phyloP scores from a whole-genome alignment of 2,888 invertebrate species.

The Pandemis corylana region DNA sequence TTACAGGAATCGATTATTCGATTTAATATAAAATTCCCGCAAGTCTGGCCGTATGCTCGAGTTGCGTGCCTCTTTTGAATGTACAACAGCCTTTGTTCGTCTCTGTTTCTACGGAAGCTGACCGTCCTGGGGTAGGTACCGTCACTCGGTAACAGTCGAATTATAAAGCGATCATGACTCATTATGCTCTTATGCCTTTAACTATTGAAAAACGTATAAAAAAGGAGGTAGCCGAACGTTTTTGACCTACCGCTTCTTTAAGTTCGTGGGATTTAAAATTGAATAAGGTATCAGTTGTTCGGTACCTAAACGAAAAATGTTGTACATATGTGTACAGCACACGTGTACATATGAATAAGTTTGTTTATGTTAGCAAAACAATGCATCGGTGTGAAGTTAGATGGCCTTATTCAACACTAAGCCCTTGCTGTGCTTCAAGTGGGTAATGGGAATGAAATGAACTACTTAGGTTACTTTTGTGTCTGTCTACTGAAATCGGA shows the following conservation, averaged over 20 bases:
- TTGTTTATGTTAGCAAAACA: too few species aligned
- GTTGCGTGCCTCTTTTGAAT: constrained; percentile 2
- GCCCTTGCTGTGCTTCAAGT: neutral
- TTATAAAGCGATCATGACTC: constrained; percentile 35
- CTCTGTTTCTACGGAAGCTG: constrained; percentile 32
- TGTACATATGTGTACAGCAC: too few species aligned
- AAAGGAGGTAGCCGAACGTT: neutral
- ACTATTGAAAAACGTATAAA: neutral
- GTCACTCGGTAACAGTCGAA: constrained; percentile 27
- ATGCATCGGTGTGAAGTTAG: neutral
- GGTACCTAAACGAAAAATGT: neutral
- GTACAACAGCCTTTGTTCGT: constrained; percentile 27
- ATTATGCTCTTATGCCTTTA: constrained; percentile 8
- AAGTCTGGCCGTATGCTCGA: neutral
- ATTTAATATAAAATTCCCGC: constrained; percentile 13
- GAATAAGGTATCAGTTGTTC: neutral
- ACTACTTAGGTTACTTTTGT: neutral
- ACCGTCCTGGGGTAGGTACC: constrained; percentile 23
- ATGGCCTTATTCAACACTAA: neutral
- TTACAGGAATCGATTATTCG: constrained; percentile 17
- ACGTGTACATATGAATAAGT: too few species aligned
- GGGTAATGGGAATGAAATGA: neutral
- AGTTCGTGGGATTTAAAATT: neutral
- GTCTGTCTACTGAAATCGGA: neutral
- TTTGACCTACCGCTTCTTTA: neutral